Base-by-base conservation (phyloP, 1,140 invertebrate species). In the Cepaea nemoralis region DNA sequence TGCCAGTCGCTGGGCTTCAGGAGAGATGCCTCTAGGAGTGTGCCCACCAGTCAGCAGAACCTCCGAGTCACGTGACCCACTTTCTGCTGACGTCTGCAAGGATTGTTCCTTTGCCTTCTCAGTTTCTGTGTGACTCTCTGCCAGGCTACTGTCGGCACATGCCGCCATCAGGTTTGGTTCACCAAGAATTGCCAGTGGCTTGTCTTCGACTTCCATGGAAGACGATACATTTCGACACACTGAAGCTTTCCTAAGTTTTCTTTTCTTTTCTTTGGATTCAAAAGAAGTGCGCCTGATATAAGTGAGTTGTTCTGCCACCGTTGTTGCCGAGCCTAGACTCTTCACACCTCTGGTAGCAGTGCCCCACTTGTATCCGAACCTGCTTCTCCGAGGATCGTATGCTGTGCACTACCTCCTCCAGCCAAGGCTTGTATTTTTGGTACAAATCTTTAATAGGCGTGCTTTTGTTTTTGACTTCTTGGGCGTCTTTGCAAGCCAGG, bases 381-480 rank as follows among this genome's bases (percentile, higher is more conserved):
- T 63, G 16, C 3, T 5, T 31, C 59, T 63, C 59, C 27, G 2
- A 2, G 59, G 59, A n/a, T 27, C 59, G 59, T 6, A 16, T 16
- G 1, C 22, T 59, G 16, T n/a, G n/a, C 8, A 77, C 50, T 5
- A 77, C 16, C 16, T 77, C 48, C n/a, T 77, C 48, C 31, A 77
- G n/a, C 75, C 75, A 77, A 19, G 75, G 48, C 37, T 77, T 77
- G 33, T 37, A 35, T 0, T 12, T 63, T 5, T 59, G 10, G 33
- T 59, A 77, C 33, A 77, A 24, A 55, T 24, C 33, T 39, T 42
- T 16, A 5, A 50, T 19, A 2, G 75, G 50, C 27, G 37, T 35
- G 31, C 31, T 39, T 63, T 63, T 77, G 33, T 45, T 77, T 55
- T n/a, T 63, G 5, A 77, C 39, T 59, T 59, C 75, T 27, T 37